A percentile compares a stretch with the other conserved stretches of the same genome.
Evolutionary conservation across 2,797 vertebrate species (phyloP).

Genomic region (Trachurus trachurus): DNA sequence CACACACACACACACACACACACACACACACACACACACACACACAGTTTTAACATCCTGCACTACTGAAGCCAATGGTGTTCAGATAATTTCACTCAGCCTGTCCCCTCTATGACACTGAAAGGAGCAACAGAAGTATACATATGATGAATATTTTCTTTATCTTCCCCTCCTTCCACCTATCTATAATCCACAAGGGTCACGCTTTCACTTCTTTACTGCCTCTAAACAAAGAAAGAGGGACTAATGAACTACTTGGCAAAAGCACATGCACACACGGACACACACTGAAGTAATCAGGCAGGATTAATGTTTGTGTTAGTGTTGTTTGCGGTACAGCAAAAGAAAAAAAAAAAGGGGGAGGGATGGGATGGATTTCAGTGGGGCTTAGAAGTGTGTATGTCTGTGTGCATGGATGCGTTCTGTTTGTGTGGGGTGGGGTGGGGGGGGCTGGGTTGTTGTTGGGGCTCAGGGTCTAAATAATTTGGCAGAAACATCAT

Average conservation of each 20-base stretch:
- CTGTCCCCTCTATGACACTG: slow-evolving; percentile 26
- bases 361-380: slow-evolving; percentile 27
- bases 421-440: slow-evolving; percentile 51
- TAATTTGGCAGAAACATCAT: slow-evolving; percentile 90
- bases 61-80: slow-evolving; percentile 40
- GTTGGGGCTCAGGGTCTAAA: slow-evolving; percentile 81
- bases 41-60: slow-evolving; percentile 26
- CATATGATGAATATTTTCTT: slow-evolving; percentile 54
- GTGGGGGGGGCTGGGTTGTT: slow-evolving; percentile 44
- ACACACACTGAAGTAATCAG: slow-evolving; percentile 55
- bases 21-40: slow-evolving; percentile 23
- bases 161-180: slow-evolving; percentile 18
- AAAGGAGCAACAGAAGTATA: slow-evolving; percentile 45
- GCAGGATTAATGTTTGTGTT: slow-evolving; percentile 69
- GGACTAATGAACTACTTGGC: slow-evolving; percentile 50
- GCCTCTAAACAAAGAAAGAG: slow-evolving; percentile 58
- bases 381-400: slow-evolving; percentile 55
- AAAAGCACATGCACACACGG: slow-evolving; percentile 8
- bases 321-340: slow-evolving; percentile 52
- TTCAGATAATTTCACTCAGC: slow-evolving; percentile 30
- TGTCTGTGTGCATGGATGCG: slow-evolving; percentile 52
- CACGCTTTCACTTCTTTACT: slow-evolving; percentile 46
- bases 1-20: slow-evolving; percentile 28
- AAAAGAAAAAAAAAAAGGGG: slow-evolving; percentile 11
- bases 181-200: slow-evolving; percentile 42